phyloP scores from a whole-genome alignment of 2,113 vertebrate species.

The pig (Sus scrofa) region DNA sequence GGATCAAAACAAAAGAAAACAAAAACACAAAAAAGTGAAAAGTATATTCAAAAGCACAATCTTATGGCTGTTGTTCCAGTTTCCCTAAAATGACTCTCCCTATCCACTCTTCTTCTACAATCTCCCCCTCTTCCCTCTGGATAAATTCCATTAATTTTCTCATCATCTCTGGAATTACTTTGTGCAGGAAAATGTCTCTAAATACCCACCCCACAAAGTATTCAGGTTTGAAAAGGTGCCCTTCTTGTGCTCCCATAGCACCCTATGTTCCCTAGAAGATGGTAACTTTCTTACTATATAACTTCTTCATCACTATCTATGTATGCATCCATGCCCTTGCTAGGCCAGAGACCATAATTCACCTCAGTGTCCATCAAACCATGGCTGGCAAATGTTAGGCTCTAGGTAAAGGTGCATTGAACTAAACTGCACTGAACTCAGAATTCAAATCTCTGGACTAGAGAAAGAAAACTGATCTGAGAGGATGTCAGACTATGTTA shows the following conservation, averaged over 20 bases:
- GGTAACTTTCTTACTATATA: neutral
- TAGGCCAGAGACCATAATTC: neutral
- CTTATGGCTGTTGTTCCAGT: neutral
- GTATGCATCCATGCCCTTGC: neutral
- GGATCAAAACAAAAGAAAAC: neutral
- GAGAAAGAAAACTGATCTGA: constrained; percentile 24
- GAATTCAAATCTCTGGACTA: neutral
- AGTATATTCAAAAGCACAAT: neutral
- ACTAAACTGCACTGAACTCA: neutral
- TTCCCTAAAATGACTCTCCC: neutral
- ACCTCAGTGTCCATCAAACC: neutral
- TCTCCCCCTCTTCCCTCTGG: neutral
- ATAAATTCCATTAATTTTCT: neutral
- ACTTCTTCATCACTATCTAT: neutral
- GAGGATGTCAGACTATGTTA: neutral
- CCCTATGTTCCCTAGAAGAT: rapidly evolving
- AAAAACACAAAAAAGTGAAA: neutral
- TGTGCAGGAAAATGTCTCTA: neutral
- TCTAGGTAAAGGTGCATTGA: neutral
- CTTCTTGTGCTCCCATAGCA: neutral
- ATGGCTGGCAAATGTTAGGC: neutral
- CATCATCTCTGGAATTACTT: neutral
- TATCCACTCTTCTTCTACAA: neutral
- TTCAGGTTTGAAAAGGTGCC: neutral
- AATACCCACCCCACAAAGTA: neutral